Conservation (phyloP, 2,888 invertebrate genomes). For the Megalurothrips usitatus region DNA sequence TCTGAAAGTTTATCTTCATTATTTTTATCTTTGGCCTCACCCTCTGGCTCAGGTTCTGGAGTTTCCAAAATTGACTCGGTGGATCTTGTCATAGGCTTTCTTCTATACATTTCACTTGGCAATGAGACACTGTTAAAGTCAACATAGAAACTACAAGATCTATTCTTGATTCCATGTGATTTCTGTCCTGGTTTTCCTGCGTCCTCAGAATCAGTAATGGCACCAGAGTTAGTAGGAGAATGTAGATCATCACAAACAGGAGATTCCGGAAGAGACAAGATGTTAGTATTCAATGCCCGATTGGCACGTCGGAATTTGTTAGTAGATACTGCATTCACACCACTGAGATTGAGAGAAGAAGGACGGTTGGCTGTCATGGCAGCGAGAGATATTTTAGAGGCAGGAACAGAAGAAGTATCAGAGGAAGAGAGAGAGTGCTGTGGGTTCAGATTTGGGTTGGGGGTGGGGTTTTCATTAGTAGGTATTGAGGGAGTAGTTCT, state of each 20-base stretch:
- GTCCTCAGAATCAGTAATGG: constrained; percentile 43
- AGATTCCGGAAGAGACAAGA: constrained; percentile 68
- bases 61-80: constrained; percentile 26
- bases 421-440: neutral
- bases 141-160: constrained; percentile 40
- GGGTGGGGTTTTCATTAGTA: neutral
- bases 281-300: constrained; percentile 35
- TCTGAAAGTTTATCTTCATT: constrained; percentile 10
- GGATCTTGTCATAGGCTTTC: constrained; percentile 19
- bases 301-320: constrained; percentile 45
- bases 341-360: constrained; percentile 52
- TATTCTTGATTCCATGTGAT: constrained; percentile 32
- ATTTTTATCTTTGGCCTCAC: neutral
- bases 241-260: constrained; percentile 76
- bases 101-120: constrained; percentile 19
- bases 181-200: neutral
- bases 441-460: neutral
- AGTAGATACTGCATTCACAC: constrained; percentile 42
- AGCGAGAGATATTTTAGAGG: constrained; percentile 13
- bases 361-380: constrained; percentile 43
- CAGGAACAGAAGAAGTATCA: neutral
- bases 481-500: neutral
- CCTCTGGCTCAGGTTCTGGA: constrained; percentile 27
- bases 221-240: constrained; percentile 46
- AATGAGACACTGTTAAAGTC: constrained; percentile 37